Percentiles rank a stretch among this genome's conserved stretches.
Evolutionary conservation across 2,797 vertebrate genomes (phyloP).

Genomic region (Pseudopleuronectes americanus): DNA sequence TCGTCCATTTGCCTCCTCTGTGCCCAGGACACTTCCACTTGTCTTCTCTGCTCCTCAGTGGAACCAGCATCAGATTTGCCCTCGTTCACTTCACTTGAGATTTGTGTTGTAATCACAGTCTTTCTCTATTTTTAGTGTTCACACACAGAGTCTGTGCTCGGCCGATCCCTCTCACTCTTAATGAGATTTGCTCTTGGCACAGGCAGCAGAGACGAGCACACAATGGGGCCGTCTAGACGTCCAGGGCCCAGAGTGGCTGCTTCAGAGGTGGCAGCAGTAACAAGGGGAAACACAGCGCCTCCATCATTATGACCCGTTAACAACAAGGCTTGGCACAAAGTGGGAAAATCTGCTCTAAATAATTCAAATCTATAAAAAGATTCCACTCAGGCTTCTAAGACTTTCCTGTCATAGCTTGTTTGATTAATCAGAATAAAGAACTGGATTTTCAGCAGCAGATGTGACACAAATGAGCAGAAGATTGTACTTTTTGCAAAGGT

Average conservation of each 20-base stretch:
- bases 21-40: background rate
- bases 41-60: background rate
- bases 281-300: background rate
- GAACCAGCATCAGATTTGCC: background rate
- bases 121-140: conserved; percentile 58
- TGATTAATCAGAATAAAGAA: too few relatives aligned
- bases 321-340: background rate
- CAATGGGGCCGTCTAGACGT: conserved; percentile 41
- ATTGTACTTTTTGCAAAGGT: too few relatives aligned
- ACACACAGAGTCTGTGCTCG: conserved; percentile 29
- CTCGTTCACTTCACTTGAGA: conserved; percentile 31
- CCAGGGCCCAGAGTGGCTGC: conserved; percentile 26
- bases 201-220: conserved; percentile 19
- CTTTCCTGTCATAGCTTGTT: background rate
- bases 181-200: conserved; percentile 64
- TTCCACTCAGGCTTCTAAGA: too few relatives aligned
- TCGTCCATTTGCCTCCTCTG: background rate
- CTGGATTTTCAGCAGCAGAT: too few relatives aligned
- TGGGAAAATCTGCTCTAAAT: conserved; percentile 3
- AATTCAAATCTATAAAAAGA: background rate
- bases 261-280: conserved; percentile 11
- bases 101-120: conserved; percentile 38
- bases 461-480: too few relatives aligned
- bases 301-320: background rate
- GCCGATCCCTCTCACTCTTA: conserved; percentile 40